Evolutionary conservation across 2,888 invertebrate genomes (phyloP), one percentile per base, ranked within the genome.

Genomic region (Clistopyga incitator): DNA sequence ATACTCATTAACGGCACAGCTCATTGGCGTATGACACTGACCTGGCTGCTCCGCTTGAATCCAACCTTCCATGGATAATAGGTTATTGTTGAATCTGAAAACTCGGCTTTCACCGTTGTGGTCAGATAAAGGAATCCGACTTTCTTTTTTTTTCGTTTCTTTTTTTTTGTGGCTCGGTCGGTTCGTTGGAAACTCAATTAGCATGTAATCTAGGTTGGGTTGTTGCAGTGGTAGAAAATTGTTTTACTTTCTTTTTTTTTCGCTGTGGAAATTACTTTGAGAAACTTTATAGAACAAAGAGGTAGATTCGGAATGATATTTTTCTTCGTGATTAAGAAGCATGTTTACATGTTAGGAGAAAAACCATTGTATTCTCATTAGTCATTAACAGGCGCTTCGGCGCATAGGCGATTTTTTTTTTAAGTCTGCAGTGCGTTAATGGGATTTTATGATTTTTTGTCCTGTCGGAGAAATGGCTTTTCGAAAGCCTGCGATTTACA

Each of bases 1-100:
- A 85, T 87, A 74, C 85, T 87, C 86, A 85, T 88, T 87, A 87
- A 86, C 81, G 82, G 70, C 78, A 65, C 56, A 78, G 78, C 81
- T 78, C 74, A 85, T 81, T 76, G 81, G 76, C 56, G 65, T 76
- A 71, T 78, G 81, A 81, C 71, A 84, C 82, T 82, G 79, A 59
- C 61, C 70, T 68, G 68, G n/a, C 64, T 47, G 20, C 25, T 34
- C 56, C 47, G 59, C 65, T 15, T n/a, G n/a, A 47, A 47, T 61
- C 64, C 47, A 68, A 78, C 70, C 70, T 29, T 75, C 70, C 25
- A 18, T 52, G 64, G 54, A 70, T 78, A 78, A 84, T 75, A 52
- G 84, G 64, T 81, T 71, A 84, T 84, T 84, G 81, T 81, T 71
- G 74, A 64, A 81, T 59, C 78, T 61, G 29, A 38, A 54, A 25